Evolutionary conservation across 2,797 vertebrate species (phyloP), one percentile per base, ranked within the genome.

Genomic region (Harpagifer antarcticus): DNA sequence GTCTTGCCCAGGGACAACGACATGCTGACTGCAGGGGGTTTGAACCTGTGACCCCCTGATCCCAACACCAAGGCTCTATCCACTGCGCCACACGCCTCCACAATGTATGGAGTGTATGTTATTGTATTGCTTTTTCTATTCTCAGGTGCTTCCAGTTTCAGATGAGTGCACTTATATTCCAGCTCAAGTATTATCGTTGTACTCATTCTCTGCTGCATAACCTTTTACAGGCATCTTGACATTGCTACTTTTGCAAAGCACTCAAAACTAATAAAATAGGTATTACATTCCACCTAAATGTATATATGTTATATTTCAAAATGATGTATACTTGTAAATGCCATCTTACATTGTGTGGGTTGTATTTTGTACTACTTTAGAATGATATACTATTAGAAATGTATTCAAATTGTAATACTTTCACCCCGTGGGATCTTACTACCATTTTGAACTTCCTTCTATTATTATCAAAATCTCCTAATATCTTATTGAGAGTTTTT

Each of bases 151-250:
- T 71, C 14, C 31, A 23, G 16, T 73, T 77, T 71, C 13, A 85
- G n/a, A 71, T 74, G 47, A 73, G 52, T 19, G 3, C 62, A 50
- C 43, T 52, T 27, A 64, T 76, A 60, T 49, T 82, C 48, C 44
- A 53, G 14, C 33, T 58, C 37, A 65, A 61, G 61, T 49, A 31
- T 72, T 8, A 14, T 31, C 54, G 63, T 72, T 76, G 33, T 66
- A n/a, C 19, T n/a, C 33, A 60, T 14, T 59, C 3, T 33, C 56
- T 42, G 54, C 72, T 55, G 15, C 58, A 45, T 75, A 73, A 62
- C 84, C 27, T 53, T 49, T 77, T 68, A 61, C 57, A 65, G 59
- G 62, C 61, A 74, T 72, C 47, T 78, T 72, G 44, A 76, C 65
- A 68, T 79, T 57, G 20, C 23, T 31, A 50, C 33, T 23, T 14